These are phyloP conservation scores for Gymnarchus niloticus DNA, from an alignment of 2,113 vertebrate species.

Conservation along the genomic window DNA sequence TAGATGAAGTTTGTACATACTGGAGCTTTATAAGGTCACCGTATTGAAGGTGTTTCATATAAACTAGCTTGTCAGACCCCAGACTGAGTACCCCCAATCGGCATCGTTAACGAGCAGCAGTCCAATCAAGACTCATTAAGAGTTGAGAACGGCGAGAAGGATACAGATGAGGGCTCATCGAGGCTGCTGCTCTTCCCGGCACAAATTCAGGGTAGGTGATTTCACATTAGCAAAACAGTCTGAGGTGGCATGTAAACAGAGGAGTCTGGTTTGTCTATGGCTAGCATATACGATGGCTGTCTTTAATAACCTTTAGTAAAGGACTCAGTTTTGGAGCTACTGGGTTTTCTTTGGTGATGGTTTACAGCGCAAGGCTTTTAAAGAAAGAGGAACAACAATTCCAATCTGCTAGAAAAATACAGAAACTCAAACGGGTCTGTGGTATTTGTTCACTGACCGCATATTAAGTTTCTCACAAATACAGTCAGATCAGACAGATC, in stretches of 20 bases:
- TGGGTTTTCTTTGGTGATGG: not conserved
- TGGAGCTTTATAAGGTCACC: not conserved
- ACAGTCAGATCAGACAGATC: not conserved
- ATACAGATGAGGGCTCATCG: not conserved
- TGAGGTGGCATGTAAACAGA: not conserved
- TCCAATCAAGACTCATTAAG: not conserved
- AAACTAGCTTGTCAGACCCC: not conserved
- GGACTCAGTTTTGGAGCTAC: not conserved
- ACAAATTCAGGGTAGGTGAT: not conserved
- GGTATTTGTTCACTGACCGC: not conserved
- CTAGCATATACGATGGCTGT: not conserved
- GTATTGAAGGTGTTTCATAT: slow-evolving; percentile 13
- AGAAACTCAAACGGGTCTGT: not conserved
- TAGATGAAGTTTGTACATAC: not conserved
- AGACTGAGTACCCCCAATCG: not conserved
- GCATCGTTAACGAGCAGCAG: not conserved
- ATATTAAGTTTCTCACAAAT: not conserved
- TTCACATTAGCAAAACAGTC: not conserved
- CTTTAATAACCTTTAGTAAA: not conserved
- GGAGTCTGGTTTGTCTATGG: not conserved
- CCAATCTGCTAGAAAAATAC: too few relatives aligned
- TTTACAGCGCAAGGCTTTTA: not conserved
- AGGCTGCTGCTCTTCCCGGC: not conserved
- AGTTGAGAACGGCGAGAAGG: not conserved
- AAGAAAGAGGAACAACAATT: too few relatives aligned